A percentile compares a stretch with the other conserved stretches of the same genome.
Conservation (phyloP, 1,140 invertebrate genomes). For the Drosophila oshimai region DNA sequence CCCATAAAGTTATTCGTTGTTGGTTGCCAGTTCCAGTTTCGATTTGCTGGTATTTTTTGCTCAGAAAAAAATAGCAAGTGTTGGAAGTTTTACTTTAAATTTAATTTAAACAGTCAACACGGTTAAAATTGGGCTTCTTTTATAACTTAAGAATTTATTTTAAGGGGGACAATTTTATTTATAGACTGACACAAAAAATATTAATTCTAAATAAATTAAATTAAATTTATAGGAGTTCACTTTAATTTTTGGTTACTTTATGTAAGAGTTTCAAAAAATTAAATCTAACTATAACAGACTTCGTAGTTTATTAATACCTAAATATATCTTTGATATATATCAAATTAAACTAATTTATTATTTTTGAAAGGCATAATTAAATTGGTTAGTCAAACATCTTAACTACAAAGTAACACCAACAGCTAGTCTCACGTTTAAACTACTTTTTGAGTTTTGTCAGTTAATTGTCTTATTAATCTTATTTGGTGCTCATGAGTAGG, state of each 20-base stretch:
- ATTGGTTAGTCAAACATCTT: too few relatives aligned
- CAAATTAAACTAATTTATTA: too few relatives aligned
- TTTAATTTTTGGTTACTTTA: too few relatives aligned
- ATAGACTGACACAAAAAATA: too few relatives aligned
- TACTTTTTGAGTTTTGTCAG: background rate
- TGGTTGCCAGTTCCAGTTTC: conserved; percentile 12
- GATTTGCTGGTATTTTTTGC: conserved; percentile 3
- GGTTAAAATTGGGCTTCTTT: background rate
- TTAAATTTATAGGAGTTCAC: too few relatives aligned
- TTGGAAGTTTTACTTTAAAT: background rate
- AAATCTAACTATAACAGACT: too few relatives aligned
- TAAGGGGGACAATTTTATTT: background rate
- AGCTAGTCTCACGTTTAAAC: background rate
- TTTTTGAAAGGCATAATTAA: too few relatives aligned
- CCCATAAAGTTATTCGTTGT: conserved; percentile 33
- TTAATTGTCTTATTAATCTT: background rate
- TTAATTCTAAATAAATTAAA: too few relatives aligned
- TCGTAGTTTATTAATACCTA: too few relatives aligned
- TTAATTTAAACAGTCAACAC: conserved; percentile 16
- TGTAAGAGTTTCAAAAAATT: too few relatives aligned
- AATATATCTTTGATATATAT: too few relatives aligned
- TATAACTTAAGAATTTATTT: background rate
- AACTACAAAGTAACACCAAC: background rate
- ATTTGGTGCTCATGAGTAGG: too few relatives aligned
- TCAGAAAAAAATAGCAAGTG: background rate